A percentile compares a stretch with the other conserved stretches of the same genome.
Evolutionary conservation across 2,113 vertebrate genomes (phyloP).

Genomic region (Cyanocitta stelleri): DNA sequence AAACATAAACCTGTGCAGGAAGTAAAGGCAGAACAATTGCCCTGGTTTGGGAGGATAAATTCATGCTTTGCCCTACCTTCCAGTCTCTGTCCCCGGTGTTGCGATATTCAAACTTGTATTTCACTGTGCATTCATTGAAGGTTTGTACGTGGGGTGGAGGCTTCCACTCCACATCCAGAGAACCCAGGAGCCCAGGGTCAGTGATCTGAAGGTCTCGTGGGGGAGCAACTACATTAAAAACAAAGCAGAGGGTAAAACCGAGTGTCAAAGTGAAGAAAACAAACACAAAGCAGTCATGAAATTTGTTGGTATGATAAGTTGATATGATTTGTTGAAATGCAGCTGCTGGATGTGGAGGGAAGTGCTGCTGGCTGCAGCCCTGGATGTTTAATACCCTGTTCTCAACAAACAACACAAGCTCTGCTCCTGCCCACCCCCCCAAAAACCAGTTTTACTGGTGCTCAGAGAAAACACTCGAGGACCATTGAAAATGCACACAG

Average conservation of each 20-base stretch:
- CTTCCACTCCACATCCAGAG: conserved; percentile 78
- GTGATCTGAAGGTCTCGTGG: conserved; percentile 75
- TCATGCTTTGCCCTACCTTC: conserved; percentile 68
- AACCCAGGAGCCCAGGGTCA: conserved; percentile 82
- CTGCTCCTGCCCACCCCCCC: accelerated
- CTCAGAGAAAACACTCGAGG: background rate
- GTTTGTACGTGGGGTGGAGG: conserved; percentile 49
- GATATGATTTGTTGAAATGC: background rate
- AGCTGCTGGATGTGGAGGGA: background rate
- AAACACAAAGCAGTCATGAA: accelerated
- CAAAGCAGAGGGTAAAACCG: background rate
- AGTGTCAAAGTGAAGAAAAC: background rate
- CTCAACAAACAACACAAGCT: background rate
- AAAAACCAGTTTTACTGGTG: background rate
- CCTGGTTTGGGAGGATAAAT: background rate
- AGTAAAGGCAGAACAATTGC: background rate
- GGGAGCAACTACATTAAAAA: conserved; percentile 73
- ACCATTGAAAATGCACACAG: background rate
- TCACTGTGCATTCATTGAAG: conserved; percentile 58
- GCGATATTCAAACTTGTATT: conserved; percentile 78
- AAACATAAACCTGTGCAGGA: background rate
- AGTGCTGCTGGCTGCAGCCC: background rate
- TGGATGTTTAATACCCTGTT: too few species aligned
- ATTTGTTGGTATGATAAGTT: accelerated
- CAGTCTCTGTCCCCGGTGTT: conserved; percentile 68